Evolutionary conservation across 2,113 vertebrate genomes (phyloP).

Genomic region (Malurus cyaneus): DNA sequence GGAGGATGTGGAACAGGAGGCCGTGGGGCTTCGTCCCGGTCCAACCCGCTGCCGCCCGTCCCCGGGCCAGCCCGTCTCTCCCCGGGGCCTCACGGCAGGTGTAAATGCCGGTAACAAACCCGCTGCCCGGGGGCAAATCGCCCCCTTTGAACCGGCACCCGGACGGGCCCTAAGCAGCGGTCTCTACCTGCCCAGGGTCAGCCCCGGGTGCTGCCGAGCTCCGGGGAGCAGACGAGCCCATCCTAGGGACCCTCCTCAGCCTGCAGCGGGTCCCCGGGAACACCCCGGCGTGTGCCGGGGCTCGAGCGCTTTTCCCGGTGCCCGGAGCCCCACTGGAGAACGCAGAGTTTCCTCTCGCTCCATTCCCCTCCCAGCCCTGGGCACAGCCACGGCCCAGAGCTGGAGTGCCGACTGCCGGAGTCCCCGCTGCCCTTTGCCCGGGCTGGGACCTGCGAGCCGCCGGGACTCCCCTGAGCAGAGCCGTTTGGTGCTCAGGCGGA

Average conservation of each 20-base stretch:
- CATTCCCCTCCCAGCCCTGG: not conserved
- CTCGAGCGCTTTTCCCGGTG: not conserved
- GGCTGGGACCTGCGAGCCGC: not conserved
- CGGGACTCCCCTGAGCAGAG: not conserved
- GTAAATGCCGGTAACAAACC: not conserved
- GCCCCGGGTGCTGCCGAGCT: not conserved
- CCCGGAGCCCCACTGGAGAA: not conserved
- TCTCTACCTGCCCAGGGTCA: not conserved
- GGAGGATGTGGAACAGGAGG: not conserved
- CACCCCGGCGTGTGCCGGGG: not conserved
- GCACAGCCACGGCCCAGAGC: not conserved
- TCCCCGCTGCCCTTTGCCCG: not conserved
- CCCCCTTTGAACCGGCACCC: not conserved
- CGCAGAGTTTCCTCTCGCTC: not conserved
- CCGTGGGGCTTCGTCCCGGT: accelerated
- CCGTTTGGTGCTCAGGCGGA: not conserved
- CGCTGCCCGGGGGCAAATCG: not conserved
- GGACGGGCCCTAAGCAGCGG: not conserved
- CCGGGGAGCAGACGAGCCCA: too few relatives aligned
- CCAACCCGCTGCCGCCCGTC: not conserved
- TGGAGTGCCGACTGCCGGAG: too few relatives aligned
- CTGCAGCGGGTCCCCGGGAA: not conserved
- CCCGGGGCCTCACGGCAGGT: not conserved
- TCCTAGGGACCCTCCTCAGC: not conserved
- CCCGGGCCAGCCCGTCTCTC: not conserved